phyloP scores from a whole-genome alignment of 2,888 invertebrate species.

The Ecdyonurus torrentis region DNA sequence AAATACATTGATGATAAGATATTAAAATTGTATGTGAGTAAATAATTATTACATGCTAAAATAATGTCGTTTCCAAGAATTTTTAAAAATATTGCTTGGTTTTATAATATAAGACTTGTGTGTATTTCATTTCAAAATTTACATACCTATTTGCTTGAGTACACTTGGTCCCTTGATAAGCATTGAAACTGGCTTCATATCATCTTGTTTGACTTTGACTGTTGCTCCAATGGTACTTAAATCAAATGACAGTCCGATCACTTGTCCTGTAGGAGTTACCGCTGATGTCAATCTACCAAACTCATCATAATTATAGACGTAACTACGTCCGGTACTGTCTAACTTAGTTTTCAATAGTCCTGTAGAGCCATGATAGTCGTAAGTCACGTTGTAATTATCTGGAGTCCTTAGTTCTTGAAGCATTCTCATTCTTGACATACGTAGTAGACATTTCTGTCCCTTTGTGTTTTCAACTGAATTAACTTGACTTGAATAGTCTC shows the following conservation, averaged over 20 bases:
- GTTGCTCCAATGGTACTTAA: constrained; percentile 81
- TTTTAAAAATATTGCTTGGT: no score
- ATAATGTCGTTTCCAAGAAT: no score
- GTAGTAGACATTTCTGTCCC: constrained; percentile 75
- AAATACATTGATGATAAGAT: no score
- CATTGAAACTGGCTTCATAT: constrained; percentile 67
- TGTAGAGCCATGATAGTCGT: constrained; percentile 82
- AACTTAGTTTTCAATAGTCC: constrained; percentile 76
- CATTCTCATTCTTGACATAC: constrained; percentile 87
- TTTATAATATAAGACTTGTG: no score
- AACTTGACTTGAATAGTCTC: constrained; percentile 37
- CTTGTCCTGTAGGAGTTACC: constrained; percentile 89
- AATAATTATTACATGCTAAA: no score
- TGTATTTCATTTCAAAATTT: no score
- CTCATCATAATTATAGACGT: constrained; percentile 88
- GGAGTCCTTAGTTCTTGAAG: constrained; percentile 80
- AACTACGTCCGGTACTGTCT: constrained; percentile 77
- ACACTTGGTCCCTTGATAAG: constrained; percentile 77
- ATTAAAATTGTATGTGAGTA: no score
- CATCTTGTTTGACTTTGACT: constrained; percentile 67
- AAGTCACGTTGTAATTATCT: constrained; percentile 84
- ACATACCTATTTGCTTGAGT: constrained; percentile 49
- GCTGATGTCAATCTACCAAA: constrained; percentile 83
- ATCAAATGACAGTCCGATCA: constrained; percentile 74
- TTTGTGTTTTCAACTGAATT: constrained; percentile 90